Conservation (phyloP, 2,113 vertebrate genomes). For the Phoenicopterus ruber region DNA sequence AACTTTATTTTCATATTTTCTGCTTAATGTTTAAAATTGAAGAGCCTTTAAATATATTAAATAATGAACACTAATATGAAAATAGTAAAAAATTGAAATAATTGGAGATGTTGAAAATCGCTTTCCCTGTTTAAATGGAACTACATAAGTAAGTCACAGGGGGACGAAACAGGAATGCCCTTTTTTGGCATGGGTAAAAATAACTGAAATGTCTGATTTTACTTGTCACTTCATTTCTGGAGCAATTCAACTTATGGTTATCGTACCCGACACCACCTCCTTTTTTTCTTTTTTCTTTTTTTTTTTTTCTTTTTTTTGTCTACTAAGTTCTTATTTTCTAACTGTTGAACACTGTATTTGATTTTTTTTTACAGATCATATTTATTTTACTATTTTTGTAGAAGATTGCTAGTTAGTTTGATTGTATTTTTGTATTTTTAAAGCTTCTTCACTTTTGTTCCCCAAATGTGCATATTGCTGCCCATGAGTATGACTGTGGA, state of each 20-base stretch:
- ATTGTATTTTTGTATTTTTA: constrained; percentile 99
- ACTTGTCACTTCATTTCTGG: constrained; percentile 72
- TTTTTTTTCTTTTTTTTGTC: constrained; percentile 59
- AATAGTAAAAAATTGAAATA: constrained; percentile 69
- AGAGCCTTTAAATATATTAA: constrained; percentile 83
- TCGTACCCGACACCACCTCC: constrained; percentile 71
- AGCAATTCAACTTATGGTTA: constrained; percentile 49
- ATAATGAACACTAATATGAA: constrained; percentile 76
- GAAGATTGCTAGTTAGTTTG: constrained; percentile 92
- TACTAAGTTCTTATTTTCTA: constrained; percentile 84
- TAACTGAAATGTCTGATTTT: constrained; percentile 61
- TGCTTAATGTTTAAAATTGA: constrained; percentile 86
- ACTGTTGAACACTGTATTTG: constrained; percentile 91
- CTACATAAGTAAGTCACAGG: constrained; percentile 53
- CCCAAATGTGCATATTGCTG: constrained; percentile 85
- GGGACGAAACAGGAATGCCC: constrained; percentile 50
- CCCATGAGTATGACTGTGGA: constrained; percentile 87
- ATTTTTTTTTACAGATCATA: constrained; percentile 91
- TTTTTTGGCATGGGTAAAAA: constrained; percentile 67
- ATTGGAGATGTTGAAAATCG: constrained; percentile 77
- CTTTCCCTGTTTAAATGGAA: constrained; percentile 69
- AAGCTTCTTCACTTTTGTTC: constrained; percentile 83
- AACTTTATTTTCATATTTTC: constrained; percentile 88
- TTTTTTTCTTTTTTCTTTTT: constrained; percentile 41
- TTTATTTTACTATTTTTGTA: constrained; percentile 99